phyloP scores from a whole-genome alignment of 2,888 invertebrate genomes.

The Shargacucullia verbasci region DNA sequence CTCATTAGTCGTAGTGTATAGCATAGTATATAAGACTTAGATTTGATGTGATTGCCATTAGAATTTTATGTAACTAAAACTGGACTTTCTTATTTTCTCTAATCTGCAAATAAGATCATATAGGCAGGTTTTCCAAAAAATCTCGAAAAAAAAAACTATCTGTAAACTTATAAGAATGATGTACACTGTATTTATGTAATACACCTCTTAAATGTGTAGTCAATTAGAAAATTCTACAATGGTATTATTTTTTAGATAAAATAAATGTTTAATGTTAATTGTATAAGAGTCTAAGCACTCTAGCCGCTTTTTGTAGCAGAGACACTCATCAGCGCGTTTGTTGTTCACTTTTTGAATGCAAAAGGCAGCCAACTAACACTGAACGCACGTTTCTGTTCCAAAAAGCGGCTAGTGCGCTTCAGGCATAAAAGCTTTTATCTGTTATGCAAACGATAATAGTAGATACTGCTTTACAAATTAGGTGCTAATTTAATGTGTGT shows the following conservation, averaged over 20 bases:
- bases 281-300: constrained; percentile 55
- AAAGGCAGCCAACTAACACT: no score
- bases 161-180: constrained; percentile 30
- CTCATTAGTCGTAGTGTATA: constrained; percentile 56
- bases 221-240: constrained; percentile 59
- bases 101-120: constrained; percentile 30
- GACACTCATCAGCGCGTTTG: no score
- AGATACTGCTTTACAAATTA: constrained; percentile 84
- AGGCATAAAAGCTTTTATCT: constrained; percentile 65
- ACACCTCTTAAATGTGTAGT: constrained; percentile 67
- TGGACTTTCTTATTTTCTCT: constrained; percentile 49
- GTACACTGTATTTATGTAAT: constrained; percentile 50
- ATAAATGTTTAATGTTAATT: constrained; percentile 79
- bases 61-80: constrained; percentile 56
- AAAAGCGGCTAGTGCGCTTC: no score
- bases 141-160: constrained; percentile 12
- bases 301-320: no score
- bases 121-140: constrained; percentile 21
- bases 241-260: constrained; percentile 70
- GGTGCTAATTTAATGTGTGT: constrained; percentile 83
- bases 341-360: no score
- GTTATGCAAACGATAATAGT: constrained; percentile 68
- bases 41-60: constrained; percentile 75
- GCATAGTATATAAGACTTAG: constrained; percentile 60
- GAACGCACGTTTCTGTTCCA: no score